These are phyloP conservation scores for Portevinia maculata DNA, from an alignment of 2,888 invertebrate species.

Conservation along the genomic window DNA sequence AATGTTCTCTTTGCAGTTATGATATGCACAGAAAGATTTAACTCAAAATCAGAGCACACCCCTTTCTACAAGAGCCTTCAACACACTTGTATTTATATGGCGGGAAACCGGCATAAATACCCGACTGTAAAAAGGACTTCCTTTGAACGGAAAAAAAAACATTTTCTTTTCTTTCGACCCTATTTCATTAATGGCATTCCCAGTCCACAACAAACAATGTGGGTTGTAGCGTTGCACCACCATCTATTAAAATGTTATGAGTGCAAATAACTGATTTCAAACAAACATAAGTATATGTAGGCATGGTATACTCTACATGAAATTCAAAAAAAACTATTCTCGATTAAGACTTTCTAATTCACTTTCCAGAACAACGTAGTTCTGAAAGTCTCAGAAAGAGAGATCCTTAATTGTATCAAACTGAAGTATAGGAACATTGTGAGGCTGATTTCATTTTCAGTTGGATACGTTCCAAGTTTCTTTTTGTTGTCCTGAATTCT, in stretches of 20 bases:
- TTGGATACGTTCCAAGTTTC: conserved; percentile 52
- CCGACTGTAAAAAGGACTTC: conserved; percentile 25
- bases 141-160: conserved; percentile 27
- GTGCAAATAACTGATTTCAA: conserved; percentile 5
- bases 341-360: not conserved
- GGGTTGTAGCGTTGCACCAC: not conserved
- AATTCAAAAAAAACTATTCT: conserved; percentile 43
- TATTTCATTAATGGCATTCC: conserved; percentile 49
- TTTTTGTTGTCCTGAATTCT: conserved; percentile 14
- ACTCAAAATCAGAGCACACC: conserved; percentile 1
- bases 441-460: not conserved
- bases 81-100: not conserved
- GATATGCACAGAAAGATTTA: conserved; percentile 16
- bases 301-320: not conserved
- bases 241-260: not conserved
- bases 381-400: no score
- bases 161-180: not conserved
- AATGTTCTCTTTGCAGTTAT: conserved; percentile 31
- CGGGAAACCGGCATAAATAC: conserved; percentile 6
- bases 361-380: not conserved
- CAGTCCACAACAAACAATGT: not conserved
- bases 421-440: conserved; percentile 17
- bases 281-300: no score
- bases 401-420: conserved; percentile 1
- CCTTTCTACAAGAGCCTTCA: not conserved